Conservation (phyloP, 2,888 invertebrate genomes). For the Mimachlamys varia region DNA sequence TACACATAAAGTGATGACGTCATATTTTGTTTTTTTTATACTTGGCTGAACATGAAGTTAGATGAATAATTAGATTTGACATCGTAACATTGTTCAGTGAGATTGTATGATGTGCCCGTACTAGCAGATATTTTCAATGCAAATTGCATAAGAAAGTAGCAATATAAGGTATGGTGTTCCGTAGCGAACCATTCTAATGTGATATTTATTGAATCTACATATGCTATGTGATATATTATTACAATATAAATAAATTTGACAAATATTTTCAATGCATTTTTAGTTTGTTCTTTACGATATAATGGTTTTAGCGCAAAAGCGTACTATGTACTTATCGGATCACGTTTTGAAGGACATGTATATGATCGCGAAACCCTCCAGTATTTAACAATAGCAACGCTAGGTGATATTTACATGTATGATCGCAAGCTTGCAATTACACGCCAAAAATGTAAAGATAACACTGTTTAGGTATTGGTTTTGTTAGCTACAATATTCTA, state of each 20-base stretch:
- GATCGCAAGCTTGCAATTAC: too few species aligned
- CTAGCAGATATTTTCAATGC: neutral
- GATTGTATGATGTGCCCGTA: neutral
- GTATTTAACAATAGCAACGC: too few species aligned
- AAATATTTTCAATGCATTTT: neutral
- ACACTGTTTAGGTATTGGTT: too few species aligned
- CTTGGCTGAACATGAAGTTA: too few species aligned
- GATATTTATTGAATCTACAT: conserved; percentile 15
- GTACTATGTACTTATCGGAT: too few species aligned
- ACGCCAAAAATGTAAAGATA: too few species aligned
- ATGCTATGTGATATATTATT: conserved; percentile 31
- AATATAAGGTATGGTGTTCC: neutral
- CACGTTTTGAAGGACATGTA: too few species aligned
- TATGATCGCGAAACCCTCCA: too few species aligned
- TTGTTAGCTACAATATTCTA: too few species aligned
- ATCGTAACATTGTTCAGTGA: neutral
- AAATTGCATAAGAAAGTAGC: neutral
- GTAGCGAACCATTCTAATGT: neutral
- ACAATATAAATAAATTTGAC: conserved; percentile 31
- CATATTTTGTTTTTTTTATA: too few species aligned
- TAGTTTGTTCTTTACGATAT: neutral
- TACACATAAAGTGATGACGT: too few species aligned
- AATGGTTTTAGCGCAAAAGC: neutral
- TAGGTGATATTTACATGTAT: too few species aligned
- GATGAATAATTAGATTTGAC: neutral